Percentiles rank a stretch among this genome's conserved stretches.
Conservation (phyloP, 2,113 vertebrate genomes). For the Eurystomus gularis region DNA sequence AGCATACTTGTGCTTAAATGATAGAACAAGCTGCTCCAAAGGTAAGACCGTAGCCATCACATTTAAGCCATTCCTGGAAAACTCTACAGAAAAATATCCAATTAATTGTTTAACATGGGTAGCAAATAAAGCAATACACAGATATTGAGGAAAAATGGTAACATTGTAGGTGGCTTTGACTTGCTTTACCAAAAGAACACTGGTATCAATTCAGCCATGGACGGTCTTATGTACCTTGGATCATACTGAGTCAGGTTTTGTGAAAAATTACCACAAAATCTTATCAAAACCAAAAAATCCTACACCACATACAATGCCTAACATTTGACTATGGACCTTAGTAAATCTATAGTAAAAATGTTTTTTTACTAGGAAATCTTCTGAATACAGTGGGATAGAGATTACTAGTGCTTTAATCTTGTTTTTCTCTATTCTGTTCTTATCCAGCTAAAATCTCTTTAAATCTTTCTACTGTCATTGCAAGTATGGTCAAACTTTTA, state of each 20-base stretch:
- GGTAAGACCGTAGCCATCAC: background rate
- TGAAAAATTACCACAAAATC: background rate
- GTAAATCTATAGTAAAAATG: background rate
- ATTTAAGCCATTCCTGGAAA: background rate
- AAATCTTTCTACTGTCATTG: background rate
- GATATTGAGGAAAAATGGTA: background rate
- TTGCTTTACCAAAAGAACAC: background rate
- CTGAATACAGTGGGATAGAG: background rate
- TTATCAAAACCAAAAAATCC: background rate
- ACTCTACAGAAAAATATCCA: background rate
- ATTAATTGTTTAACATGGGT: background rate
- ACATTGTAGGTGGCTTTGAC: background rate
- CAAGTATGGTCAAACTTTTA: background rate
- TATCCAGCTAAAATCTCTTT: background rate
- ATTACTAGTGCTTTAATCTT: background rate
- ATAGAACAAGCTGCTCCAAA: background rate
- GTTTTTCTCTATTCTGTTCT: background rate
- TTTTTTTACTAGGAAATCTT: background rate
- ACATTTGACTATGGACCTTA: background rate
- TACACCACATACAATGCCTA: background rate
- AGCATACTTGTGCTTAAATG: background rate
- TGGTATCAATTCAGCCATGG: background rate
- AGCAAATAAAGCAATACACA: background rate
- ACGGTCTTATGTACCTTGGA: background rate
- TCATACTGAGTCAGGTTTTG: background rate